A percentile compares a stretch with the other conserved stretches of the same genome.
These are phyloP conservation scores for Pseudochirops corinnae DNA, from an alignment of 2,797 vertebrate genomes.

Conservation along the genomic window DNA sequence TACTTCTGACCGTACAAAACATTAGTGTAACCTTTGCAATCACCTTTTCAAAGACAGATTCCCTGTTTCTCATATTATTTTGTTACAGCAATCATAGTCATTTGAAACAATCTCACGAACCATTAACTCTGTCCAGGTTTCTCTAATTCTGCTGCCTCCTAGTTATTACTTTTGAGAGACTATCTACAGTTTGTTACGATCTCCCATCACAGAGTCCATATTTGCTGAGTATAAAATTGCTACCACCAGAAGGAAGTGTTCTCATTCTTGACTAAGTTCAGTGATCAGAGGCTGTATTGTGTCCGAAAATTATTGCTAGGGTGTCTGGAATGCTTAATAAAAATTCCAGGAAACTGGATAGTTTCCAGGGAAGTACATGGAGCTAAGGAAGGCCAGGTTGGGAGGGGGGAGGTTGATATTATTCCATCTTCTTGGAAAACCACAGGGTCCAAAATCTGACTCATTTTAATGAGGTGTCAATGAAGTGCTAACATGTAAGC, in stretches of 20 bases:
- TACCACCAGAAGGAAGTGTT: not conserved
- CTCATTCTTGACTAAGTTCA: conserved; percentile 32
- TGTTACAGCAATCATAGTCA: conserved; percentile 7
- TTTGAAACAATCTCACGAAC: conserved; percentile 36
- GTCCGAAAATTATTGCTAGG: conserved; percentile 12
- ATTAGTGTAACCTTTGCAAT: conserved; percentile 26
- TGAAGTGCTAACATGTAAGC: not conserved
- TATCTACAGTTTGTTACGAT: not conserved
- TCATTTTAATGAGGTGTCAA: not conserved
- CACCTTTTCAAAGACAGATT: conserved; percentile 26
- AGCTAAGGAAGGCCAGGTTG: not conserved
- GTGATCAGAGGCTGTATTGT: not conserved
- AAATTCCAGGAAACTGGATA: not conserved
- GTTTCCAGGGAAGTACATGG: not conserved
- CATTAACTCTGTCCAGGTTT: conserved; percentile 52
- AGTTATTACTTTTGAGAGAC: conserved; percentile 19
- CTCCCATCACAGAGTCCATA: not conserved
- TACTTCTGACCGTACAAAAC: conserved; percentile 17
- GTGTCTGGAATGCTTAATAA: conserved; percentile 34
- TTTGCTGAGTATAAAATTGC: not conserved
- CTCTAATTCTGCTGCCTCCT: conserved; percentile 19
- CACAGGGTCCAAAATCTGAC: not conserved
- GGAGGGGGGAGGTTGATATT: not conserved
- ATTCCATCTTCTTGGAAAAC: conserved; percentile 3
- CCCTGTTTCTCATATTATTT: conserved; percentile 46